These are phyloP conservation scores for Anabacerthia variegaticeps DNA, from an alignment of 2,797 vertebrate species.

Conservation along the genomic window DNA sequence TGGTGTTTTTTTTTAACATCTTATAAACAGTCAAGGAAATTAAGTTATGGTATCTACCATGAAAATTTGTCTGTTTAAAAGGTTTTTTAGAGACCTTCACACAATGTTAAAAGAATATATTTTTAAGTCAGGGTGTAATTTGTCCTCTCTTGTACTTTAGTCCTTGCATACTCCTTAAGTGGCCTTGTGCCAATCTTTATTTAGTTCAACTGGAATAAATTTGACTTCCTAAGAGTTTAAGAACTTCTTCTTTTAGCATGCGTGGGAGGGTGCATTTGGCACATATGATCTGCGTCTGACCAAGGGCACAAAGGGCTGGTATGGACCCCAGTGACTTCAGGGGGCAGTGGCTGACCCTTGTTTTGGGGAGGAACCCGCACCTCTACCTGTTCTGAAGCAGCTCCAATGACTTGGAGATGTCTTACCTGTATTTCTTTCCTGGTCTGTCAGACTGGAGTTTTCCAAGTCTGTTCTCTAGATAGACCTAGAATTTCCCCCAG, in stretches of 20 bases:
- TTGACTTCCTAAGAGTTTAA: conserved; percentile 29
- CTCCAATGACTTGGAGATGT: accelerated
- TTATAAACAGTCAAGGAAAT: background rate
- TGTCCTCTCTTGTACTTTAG: background rate
- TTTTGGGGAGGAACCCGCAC: background rate
- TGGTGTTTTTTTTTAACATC: background rate
- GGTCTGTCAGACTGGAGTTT: background rate
- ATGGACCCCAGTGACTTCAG: background rate
- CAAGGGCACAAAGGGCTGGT: background rate
- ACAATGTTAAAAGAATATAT: background rate
- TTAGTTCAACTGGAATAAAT: conserved; percentile 30
- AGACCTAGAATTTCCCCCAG: background rate
- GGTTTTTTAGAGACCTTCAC: background rate
- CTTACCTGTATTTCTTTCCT: background rate
- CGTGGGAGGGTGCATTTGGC: background rate
- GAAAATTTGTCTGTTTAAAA: background rate
- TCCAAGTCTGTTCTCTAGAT: background rate
- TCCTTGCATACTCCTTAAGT: background rate
- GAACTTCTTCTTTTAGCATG: conserved; percentile 13
- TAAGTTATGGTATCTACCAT: background rate
- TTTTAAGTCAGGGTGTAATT: background rate
- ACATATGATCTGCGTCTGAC: background rate
- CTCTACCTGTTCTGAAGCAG: background rate
- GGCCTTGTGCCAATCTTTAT: conserved; percentile 27
- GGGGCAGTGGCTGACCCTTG: background rate